These are phyloP conservation scores for Punctoribates punctum DNA, from an alignment of 2,888 invertebrate genomes.

Conservation along the genomic window DNA sequence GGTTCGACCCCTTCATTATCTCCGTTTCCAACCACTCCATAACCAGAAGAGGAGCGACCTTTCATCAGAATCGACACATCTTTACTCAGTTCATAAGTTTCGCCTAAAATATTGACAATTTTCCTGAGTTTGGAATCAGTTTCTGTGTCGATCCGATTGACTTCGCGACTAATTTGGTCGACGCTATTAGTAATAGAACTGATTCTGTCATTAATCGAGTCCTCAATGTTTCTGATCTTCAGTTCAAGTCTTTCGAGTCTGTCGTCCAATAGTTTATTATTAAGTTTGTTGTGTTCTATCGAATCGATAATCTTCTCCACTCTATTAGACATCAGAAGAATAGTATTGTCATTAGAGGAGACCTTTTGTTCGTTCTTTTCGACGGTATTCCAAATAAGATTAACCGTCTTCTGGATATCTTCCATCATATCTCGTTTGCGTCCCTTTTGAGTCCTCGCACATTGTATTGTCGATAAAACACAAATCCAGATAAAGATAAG, in stretches of 20 bases:
- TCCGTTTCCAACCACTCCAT: background rate
- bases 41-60: background rate
- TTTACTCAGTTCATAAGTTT: constrained; percentile 45
- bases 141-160: background rate
- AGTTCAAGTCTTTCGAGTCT: background rate
- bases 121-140: constrained; percentile 43
- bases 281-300: background rate
- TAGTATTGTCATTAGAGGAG: background rate
- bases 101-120: constrained; percentile 45
- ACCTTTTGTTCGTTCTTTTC: background rate
- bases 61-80: constrained; percentile 41
- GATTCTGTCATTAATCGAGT: background rate
- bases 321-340: background rate
- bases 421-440: constrained; percentile 13
- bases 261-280: background rate
- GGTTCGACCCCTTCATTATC: constrained; percentile 34
- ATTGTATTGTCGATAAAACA: background rate
- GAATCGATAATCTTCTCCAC: constrained; percentile 7
- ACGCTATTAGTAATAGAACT: background rate
- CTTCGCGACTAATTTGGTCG: background rate
- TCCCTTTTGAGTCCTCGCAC: background rate
- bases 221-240: background rate
- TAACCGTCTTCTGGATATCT: constrained; percentile 2
- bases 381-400: background rate
- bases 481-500: background rate